Percentiles rank a stretch among this genome's conserved stretches.
phyloP scores from a whole-genome alignment of 2,888 invertebrate genomes.

The Ectemnius continuus region DNA sequence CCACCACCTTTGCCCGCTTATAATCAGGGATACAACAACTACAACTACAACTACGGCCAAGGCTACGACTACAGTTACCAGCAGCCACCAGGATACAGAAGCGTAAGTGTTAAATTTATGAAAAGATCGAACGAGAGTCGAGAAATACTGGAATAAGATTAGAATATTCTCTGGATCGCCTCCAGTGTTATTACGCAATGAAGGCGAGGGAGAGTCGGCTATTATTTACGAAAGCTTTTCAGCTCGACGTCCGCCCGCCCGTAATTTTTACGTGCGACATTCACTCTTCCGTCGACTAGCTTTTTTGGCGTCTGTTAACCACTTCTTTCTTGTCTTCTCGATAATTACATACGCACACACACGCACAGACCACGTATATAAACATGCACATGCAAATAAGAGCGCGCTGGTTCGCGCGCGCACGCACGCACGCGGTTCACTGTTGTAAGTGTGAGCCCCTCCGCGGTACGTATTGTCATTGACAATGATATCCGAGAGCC shows the following conservation, averaged over 20 bases:
- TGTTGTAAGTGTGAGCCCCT: constrained; percentile 61
- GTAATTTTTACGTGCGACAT: not conserved
- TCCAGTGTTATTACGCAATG: too few species aligned
- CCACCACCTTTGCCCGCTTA: constrained; percentile 72
- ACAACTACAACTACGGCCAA: constrained; percentile 73
- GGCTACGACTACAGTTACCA: constrained; percentile 73
- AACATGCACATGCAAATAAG: too few species aligned
- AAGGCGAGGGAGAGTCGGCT: not conserved
- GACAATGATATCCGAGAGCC: constrained; percentile 57
- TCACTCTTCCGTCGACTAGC: too few species aligned
- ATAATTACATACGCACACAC: not conserved
- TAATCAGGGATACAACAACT: constrained; percentile 72
- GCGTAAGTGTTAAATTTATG: constrained; percentile 67
- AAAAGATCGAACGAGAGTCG: not conserved
- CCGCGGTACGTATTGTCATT: constrained; percentile 62
- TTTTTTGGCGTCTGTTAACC: too few species aligned
- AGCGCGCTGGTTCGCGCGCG: too few species aligned
- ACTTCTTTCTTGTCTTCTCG: not conserved
- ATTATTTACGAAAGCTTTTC: not conserved
- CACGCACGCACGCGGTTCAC: too few species aligned
- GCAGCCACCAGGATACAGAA: constrained; percentile 71
- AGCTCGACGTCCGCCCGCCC: not conserved
- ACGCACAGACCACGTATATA: too few species aligned
- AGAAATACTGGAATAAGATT: too few species aligned
- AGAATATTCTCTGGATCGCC: too few species aligned